These are phyloP conservation scores for Phytoseiulus persimilis DNA, from an alignment of 2,888 invertebrate genomes.

Conservation along the genomic window DNA sequence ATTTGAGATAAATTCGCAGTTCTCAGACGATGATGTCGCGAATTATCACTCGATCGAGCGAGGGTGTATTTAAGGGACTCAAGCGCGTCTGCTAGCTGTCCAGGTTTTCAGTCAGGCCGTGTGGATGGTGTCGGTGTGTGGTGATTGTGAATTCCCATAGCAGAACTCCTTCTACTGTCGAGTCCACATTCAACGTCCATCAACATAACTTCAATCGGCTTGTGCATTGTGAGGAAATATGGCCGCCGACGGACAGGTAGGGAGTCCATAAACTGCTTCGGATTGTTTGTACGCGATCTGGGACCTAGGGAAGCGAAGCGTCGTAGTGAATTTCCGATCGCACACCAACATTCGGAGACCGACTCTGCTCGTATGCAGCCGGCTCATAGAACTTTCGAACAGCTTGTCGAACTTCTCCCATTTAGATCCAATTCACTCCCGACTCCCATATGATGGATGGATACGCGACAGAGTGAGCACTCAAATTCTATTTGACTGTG, in stretches of 20 bases:
- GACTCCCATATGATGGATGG: no score
- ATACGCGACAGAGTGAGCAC: no score
- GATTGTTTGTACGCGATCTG: no score
- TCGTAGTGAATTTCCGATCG: no score
- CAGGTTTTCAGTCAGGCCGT: background rate
- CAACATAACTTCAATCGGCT: no score
- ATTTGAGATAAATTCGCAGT: background rate
- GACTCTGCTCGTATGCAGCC: no score
- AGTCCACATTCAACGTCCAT: background rate
- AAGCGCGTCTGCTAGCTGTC: background rate
- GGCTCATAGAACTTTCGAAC: no score
- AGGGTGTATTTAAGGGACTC: background rate
- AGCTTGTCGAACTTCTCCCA: no score
- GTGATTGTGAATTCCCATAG: background rate
- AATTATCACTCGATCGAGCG: background rate
- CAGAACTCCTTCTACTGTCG: background rate
- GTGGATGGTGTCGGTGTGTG: background rate
- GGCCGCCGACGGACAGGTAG: slow-evolving; percentile 33
- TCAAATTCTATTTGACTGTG: no score
- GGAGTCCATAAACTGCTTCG: background rate
- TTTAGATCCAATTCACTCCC: no score
- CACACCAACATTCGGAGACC: no score
- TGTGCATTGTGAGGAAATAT: background rate
- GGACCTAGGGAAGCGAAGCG: no score
- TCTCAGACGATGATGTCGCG: background rate